Percentiles rank a stretch among this genome's conserved stretches.
Conservation (phyloP, 2,797 vertebrate genomes). For the Enteromius trimaculatus region DNA sequence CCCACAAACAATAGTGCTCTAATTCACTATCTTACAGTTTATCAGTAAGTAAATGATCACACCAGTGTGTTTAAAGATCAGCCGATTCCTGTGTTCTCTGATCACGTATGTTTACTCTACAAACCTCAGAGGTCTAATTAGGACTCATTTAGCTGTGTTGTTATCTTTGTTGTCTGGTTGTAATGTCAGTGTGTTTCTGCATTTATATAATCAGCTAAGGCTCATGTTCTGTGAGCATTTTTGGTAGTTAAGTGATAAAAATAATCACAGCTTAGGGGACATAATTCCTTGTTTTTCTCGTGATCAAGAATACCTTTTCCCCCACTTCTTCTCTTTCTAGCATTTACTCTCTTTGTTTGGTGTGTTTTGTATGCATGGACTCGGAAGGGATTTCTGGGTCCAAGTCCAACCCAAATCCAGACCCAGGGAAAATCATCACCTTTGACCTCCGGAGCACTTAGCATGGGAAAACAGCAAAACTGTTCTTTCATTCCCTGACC, state of each 20-base stretch:
- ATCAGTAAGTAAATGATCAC: conserved; percentile 52
- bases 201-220: background rate
- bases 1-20: conserved; percentile 44
- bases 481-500: conserved; percentile 35
- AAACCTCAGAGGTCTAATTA: conserved; percentile 49
- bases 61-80: conserved; percentile 40
- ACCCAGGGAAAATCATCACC: conserved; percentile 52
- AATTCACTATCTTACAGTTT: conserved; percentile 39
- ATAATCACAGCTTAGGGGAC: background rate
- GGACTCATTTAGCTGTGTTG: conserved; percentile 21
- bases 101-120: conserved; percentile 42
- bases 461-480: conserved; percentile 50
- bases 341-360: conserved; percentile 27
- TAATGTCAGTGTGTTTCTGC: conserved; percentile 14
- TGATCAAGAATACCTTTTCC: background rate
- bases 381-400: conserved; percentile 33
- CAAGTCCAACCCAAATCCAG: conserved; percentile 38
- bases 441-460: conserved; percentile 38
- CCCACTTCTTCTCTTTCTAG: background rate
- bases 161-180: conserved; percentile 10
- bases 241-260: conserved; percentile 10
- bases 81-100: conserved; percentile 35
- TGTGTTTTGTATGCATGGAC: conserved; percentile 36
- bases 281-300: conserved; percentile 8
- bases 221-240: conserved; percentile 4